Evolutionary conservation across 2,888 invertebrate genomes (phyloP).

Genomic region (Exocentrus adspersus): DNA sequence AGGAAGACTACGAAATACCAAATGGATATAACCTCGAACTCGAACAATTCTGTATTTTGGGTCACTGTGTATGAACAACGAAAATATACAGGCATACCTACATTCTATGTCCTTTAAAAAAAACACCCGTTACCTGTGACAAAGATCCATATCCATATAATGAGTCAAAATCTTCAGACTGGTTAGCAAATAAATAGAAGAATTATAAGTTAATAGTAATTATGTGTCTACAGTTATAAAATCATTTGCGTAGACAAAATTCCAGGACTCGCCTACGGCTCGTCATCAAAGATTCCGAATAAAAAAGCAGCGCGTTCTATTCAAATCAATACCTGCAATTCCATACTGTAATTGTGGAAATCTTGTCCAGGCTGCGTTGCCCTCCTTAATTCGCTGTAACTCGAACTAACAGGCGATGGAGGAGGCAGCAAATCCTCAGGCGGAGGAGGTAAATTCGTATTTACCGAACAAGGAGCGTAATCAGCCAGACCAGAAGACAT

Average conservation of each 20-base stretch:
- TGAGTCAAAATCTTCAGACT: slow-evolving; percentile 55
- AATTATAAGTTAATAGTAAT: slow-evolving; percentile 32
- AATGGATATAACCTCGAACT: too few species aligned
- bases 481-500: slow-evolving; percentile 63
- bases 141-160: slow-evolving; percentile 60
- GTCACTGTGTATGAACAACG: neutral
- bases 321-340: slow-evolving; percentile 69
- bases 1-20: slow-evolving; percentile 66
- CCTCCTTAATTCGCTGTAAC: slow-evolving; percentile 85
- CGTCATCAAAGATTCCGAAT: neutral
- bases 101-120: too few species aligned
- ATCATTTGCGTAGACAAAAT: too few species aligned
- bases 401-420: slow-evolving; percentile 90
- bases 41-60: too few species aligned
- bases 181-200: slow-evolving; percentile 48
- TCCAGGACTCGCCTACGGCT: too few species aligned
- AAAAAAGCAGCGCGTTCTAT: neutral
- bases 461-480: slow-evolving; percentile 62
- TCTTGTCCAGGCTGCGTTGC: slow-evolving; percentile 74
- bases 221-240: too few species aligned
- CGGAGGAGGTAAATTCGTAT: slow-evolving; percentile 65
- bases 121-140: slow-evolving; percentile 61
- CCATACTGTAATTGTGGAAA: slow-evolving; percentile 72
- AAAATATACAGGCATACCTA: too few species aligned
- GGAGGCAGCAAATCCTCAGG: slow-evolving; percentile 79